Evolutionary conservation across 2,888 invertebrate species (phyloP).

Genomic region (Dolichomitus sp.): DNA sequence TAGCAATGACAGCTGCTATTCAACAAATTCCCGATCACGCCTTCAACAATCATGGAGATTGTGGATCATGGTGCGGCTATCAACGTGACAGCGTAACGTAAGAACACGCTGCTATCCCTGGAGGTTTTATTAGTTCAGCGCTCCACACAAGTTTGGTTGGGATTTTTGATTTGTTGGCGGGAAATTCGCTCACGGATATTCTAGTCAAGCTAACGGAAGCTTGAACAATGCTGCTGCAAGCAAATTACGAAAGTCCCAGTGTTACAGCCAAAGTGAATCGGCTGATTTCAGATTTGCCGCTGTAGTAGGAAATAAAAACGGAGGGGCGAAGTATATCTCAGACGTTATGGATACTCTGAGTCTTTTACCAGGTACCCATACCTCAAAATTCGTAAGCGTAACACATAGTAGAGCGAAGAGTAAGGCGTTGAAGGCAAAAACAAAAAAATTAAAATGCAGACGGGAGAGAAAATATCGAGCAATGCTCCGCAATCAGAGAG

Average conservation of each 20-base stretch:
- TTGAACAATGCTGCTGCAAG: slow-evolving; percentile 50
- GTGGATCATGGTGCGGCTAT: slow-evolving; percentile 52
- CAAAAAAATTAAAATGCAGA: too few species aligned
- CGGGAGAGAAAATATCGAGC: slow-evolving; percentile 40
- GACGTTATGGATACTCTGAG: slow-evolving; percentile 16
- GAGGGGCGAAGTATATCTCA: slow-evolving; percentile 43
- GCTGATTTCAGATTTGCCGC: slow-evolving; percentile 48
- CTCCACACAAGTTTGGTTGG: slow-evolving; percentile 1
- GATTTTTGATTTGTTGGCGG: slow-evolving; percentile 49
- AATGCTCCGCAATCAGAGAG: slow-evolving; percentile 54
- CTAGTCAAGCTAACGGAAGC: slow-evolving; percentile 41
- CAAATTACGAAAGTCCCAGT: slow-evolving; percentile 53
- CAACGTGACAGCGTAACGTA: slow-evolving; percentile 17
- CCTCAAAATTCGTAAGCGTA: too few species aligned
- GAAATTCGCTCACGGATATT: slow-evolving; percentile 52
- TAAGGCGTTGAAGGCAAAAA: too few species aligned
- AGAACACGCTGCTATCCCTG: slow-evolving; percentile 1
- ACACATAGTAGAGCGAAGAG: too few species aligned
- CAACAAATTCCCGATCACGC: slow-evolving; percentile 46
- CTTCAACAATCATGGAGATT: slow-evolving; percentile 53
- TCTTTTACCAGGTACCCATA: too few species aligned
- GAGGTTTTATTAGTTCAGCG: slow-evolving; percentile 24
- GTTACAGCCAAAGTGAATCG: slow-evolving; percentile 57
- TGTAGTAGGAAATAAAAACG: slow-evolving; percentile 55
- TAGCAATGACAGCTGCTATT: slow-evolving; percentile 35